Evolutionary conservation across 2,888 invertebrate genomes (phyloP).

Genomic region (Poecilobothrus nobilitatus): DNA sequence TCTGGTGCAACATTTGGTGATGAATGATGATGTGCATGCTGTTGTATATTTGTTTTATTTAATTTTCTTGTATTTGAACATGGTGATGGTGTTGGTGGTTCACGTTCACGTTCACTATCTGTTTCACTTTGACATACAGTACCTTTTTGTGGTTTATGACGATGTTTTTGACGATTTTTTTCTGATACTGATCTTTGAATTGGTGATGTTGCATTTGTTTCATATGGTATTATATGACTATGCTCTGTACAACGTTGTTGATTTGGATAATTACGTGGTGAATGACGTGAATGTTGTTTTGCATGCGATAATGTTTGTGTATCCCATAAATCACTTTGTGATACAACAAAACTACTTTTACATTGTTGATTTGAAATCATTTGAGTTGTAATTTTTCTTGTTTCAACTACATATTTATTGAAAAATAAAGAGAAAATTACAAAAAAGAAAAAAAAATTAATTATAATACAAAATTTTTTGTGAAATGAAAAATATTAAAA

Average conservation of each 20-base stretch:
- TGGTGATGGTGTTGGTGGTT: slow-evolving; percentile 34
- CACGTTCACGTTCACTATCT: slow-evolving; percentile 45
- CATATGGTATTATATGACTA: slow-evolving; percentile 39
- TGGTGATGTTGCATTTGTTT: slow-evolving; percentile 41
- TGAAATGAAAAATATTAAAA: neutral
- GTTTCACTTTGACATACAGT: slow-evolving; percentile 48
- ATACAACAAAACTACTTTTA: slow-evolving; percentile 53
- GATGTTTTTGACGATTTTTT: slow-evolving; percentile 51
- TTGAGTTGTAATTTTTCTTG: slow-evolving; percentile 34
- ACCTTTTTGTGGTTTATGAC: slow-evolving; percentile 47
- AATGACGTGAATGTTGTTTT: slow-evolving; percentile 42
- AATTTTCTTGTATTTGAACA: slow-evolving; percentile 36
- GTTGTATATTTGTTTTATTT: slow-evolving; percentile 36
- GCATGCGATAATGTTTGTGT: slow-evolving; percentile 53
- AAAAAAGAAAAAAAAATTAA: neutral
- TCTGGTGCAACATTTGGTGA: slow-evolving; percentile 54
- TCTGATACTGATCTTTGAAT: slow-evolving; percentile 58
- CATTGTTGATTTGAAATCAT: slow-evolving; percentile 36
- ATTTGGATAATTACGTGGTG: slow-evolving; percentile 41
- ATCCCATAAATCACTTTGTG: slow-evolving; percentile 59
- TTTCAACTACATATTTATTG: slow-evolving; percentile 29
- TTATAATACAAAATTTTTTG: neutral
- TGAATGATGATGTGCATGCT: slow-evolving; percentile 52
- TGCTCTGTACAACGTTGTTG: slow-evolving; percentile 42
- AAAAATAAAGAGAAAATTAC: too few species aligned